Evolutionary conservation across 2,113 vertebrate genomes (phyloP).

Genomic region (Notechis scutatus): DNA sequence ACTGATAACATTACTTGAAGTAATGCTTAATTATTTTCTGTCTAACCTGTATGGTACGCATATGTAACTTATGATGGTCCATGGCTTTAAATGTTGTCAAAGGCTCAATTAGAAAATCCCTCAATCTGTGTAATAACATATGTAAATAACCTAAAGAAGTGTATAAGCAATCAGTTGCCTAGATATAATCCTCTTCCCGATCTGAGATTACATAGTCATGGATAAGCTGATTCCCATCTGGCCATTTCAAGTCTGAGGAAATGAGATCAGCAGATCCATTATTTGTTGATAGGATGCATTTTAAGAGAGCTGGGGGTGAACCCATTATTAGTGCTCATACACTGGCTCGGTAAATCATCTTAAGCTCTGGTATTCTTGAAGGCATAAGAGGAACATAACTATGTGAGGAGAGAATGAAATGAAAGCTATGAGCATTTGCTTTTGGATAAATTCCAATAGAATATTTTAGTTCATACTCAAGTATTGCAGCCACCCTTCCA

Average conservation of each 20-base stretch:
- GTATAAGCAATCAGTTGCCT: background rate
- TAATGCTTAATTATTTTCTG: background rate
- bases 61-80: background rate
- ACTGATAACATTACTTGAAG: background rate
- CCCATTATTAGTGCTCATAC: background rate
- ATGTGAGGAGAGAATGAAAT: too few relatives aligned
- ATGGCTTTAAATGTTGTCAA: background rate
- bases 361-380: background rate
- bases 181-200: background rate
- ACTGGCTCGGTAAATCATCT: background rate
- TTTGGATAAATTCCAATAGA: background rate
- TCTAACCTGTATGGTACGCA: background rate
- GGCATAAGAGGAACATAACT: background rate
- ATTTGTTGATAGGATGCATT: background rate
- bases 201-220: background rate
- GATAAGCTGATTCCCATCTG: background rate
- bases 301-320: background rate
- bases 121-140: background rate
- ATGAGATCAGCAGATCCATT: background rate
- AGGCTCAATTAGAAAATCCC: background rate
- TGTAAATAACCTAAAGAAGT: background rate
- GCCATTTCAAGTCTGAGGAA: background rate
- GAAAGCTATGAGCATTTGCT: background rate
- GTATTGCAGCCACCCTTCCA: background rate
- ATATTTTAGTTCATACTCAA: background rate